Evolutionary conservation across 2,888 invertebrate genomes (phyloP).

Genomic region (Hypolimnas misippus): DNA sequence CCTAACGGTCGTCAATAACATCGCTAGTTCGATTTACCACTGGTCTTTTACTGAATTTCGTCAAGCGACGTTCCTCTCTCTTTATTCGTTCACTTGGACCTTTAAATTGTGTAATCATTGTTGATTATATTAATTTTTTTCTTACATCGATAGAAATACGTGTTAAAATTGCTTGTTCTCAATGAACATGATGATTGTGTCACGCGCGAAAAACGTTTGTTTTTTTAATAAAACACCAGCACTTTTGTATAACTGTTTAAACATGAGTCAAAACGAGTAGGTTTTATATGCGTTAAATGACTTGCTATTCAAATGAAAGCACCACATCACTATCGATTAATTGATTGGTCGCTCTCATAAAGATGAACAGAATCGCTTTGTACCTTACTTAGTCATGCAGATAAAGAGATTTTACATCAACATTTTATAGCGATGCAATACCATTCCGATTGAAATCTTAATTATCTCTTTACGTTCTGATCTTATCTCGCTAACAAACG

Average conservation of each 20-base stretch:
- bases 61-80: neutral
- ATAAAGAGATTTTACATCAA: slow-evolving; percentile 11
- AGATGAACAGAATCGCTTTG: slow-evolving; percentile 12
- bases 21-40: slow-evolving; percentile 29
- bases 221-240: too few relatives aligned
- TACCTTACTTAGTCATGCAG: slow-evolving; percentile 20
- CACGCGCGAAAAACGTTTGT: too few relatives aligned
- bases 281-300: too few relatives aligned
- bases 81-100: neutral
- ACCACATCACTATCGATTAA: slow-evolving; percentile 23
- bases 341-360: slow-evolving; percentile 17
- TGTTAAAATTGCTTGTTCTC: too few relatives aligned
- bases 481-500: too few relatives aligned
- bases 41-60: slow-evolving; percentile 24
- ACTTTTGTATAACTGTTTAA: too few relatives aligned
- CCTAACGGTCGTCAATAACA: slow-evolving; percentile 40
- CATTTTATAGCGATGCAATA: slow-evolving; percentile 19
- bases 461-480: too few relatives aligned
- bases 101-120: neutral
- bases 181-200: too few relatives aligned
- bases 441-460: slow-evolving; percentile 15
- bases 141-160: too few relatives aligned
- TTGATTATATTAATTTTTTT: neutral
- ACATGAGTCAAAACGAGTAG: too few relatives aligned
- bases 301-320: too few relatives aligned